A percentile compares a stretch with the other conserved stretches of the same genome.
Conservation (phyloP, 35 echinoderm and acorn worm genomes). For the Ptychodera flava region DNA sequence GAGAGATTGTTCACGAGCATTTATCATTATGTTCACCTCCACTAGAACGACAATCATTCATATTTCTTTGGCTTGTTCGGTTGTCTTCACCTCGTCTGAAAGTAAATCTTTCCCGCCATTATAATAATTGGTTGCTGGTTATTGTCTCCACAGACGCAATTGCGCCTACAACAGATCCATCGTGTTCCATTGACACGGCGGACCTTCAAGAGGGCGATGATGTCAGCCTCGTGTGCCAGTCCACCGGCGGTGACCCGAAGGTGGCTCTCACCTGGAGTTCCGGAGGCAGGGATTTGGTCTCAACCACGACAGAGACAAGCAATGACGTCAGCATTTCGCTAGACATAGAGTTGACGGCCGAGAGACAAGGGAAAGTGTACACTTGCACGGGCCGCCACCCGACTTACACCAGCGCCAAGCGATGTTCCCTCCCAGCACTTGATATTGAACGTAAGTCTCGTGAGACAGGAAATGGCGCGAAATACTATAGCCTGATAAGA, state of each 20-base stretch:
- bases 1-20: too few species aligned
- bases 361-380: constrained; percentile 51
- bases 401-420: constrained; percentile 46
- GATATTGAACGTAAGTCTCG: constrained; percentile 67
- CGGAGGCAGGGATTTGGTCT: constrained; percentile 27
- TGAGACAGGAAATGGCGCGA: too few species aligned
- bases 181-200: constrained; percentile 9
- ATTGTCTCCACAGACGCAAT: constrained; percentile 77
- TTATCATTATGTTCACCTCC: too few species aligned
- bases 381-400: constrained; percentile 67
- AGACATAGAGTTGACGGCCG: constrained; percentile 33
- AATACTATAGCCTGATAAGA: too few species aligned
- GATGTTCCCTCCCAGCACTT: constrained; percentile 44
- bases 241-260: constrained; percentile 67
- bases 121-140: too few species aligned
- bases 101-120: too few species aligned
- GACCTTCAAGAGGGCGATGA: constrained; percentile 58
- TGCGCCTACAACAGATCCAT: constrained; percentile 49
- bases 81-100: too few species aligned
- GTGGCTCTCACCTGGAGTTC: constrained; percentile 57
- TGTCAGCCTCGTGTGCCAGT: constrained; percentile 58
- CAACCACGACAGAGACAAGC: constrained; percentile 21
- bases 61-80: too few species aligned
- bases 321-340: constrained; percentile 40
- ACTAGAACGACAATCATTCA: too few species aligned